These are phyloP conservation scores for Lophotriccus pileatus DNA, from an alignment of 2,797 vertebrate genomes.

Conservation along the genomic window DNA sequence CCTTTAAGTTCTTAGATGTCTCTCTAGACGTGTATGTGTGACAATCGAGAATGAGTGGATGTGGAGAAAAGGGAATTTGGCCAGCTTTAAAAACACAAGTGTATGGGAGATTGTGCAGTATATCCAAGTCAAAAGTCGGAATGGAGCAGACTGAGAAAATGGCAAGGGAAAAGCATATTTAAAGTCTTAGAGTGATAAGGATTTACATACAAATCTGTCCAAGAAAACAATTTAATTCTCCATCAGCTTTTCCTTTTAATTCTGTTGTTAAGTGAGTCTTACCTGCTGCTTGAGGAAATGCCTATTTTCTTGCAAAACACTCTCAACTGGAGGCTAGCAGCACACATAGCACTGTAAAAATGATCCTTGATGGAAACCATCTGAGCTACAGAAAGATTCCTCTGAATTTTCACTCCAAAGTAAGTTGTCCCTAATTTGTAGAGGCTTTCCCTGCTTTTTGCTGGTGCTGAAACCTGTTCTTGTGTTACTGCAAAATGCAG, in stretches of 20 bases:
- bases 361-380: background rate
- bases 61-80: background rate
- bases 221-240: background rate
- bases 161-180: background rate
- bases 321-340: background rate
- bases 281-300: background rate
- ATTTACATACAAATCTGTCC: background rate
- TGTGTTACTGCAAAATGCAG: background rate
- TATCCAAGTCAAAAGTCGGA: background rate
- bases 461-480: background rate
- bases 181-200: background rate
- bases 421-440: background rate
- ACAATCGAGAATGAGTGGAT: background rate
- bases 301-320: background rate
- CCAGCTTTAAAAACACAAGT: background rate
- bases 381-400: slow-evolving; percentile 22
- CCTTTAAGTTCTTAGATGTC: background rate
- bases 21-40: background rate
- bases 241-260: background rate
- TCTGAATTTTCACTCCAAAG: background rate
- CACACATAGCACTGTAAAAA: background rate
- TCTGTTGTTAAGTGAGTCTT: background rate
- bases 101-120: background rate
- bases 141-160: background rate
- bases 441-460: background rate